Conservation (phyloP, 2,113 vertebrate genomes). For the Cryptotis parvus region DNA sequence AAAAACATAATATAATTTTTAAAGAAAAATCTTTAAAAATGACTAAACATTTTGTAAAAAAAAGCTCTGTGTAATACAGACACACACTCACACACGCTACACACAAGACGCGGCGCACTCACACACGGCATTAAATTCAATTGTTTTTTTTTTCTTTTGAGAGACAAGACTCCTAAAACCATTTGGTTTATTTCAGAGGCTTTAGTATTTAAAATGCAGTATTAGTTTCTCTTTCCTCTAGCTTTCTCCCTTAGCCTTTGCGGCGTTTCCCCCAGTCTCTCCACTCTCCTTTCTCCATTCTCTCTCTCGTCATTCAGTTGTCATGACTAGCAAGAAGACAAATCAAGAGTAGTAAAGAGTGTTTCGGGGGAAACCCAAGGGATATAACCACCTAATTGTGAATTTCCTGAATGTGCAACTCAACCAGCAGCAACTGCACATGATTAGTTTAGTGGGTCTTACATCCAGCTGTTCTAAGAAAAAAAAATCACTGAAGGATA, state of each 20-base stretch:
- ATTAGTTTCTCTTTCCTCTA: conserved; percentile 53
- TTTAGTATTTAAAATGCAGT: conserved; percentile 67
- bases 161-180: not conserved
- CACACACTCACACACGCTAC: too few species aligned
- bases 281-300: not conserved
- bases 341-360: conserved; percentile 79
- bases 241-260: conserved; percentile 1
- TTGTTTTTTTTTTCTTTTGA: conserved; percentile 9
- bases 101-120: too few species aligned
- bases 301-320: not conserved
- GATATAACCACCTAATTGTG: conserved; percentile 87
- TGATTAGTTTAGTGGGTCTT: conserved; percentile 81
- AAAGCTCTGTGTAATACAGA: too few species aligned
- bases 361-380: conserved; percentile 82
- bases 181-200: conserved; percentile 36
- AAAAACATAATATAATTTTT: too few species aligned
- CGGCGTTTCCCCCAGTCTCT: too few species aligned
- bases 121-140: too few species aligned
- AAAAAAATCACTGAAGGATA: conserved; percentile 82
- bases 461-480: conserved; percentile 86
- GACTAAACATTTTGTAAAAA: too few species aligned
- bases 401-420: conserved; percentile 88
- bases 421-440: conserved; percentile 85
- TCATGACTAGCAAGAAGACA: conserved; percentile 78
- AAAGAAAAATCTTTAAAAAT: too few species aligned